Conservation (phyloP, 1,140 invertebrate genomes). For the Battus philenor region DNA sequence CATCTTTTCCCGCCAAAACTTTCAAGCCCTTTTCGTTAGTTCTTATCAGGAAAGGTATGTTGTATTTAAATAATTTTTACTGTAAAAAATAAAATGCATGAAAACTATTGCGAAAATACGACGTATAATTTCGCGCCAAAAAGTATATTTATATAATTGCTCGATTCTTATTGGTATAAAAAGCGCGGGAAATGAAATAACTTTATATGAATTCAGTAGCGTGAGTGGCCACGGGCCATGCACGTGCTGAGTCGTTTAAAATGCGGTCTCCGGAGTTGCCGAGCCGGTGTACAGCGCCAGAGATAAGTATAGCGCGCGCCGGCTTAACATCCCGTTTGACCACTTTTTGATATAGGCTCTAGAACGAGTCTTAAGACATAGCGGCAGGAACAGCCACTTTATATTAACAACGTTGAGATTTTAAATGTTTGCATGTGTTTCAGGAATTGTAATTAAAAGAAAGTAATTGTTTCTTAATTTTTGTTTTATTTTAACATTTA, state of each 20-base stretch:
- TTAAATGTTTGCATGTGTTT: not conserved
- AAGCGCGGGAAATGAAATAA: slow-evolving; percentile 33
- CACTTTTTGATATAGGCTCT: slow-evolving; percentile 43
- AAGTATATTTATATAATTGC: too few relatives aligned
- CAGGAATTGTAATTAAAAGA: slow-evolving; percentile 37
- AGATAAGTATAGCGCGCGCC: slow-evolving; percentile 29
- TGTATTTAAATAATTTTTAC: too few relatives aligned
- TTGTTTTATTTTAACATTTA: slow-evolving; percentile 44
- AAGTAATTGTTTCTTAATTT: slow-evolving; percentile 34
- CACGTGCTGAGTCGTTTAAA: slow-evolving; percentile 49
- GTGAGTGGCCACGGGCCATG: slow-evolving; percentile 38
- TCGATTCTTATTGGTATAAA: too few relatives aligned
- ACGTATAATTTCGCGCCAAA: too few relatives aligned
- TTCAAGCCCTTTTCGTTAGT: too few relatives aligned
- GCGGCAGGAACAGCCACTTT: slow-evolving; percentile 19
- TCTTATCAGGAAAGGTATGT: too few relatives aligned
- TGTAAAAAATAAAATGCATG: too few relatives aligned
- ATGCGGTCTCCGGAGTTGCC: slow-evolving; percentile 32
- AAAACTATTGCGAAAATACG: too few relatives aligned
- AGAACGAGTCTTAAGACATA: slow-evolving; percentile 26
- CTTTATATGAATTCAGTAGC: slow-evolving; percentile 65
- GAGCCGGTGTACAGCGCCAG: slow-evolving; percentile 21
- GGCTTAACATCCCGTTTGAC: slow-evolving; percentile 42
- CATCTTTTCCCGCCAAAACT: too few relatives aligned
- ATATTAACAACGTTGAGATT: slow-evolving; percentile 19